These are phyloP conservation scores for Orussus abietinus DNA, from an alignment of 1,140 invertebrate species.

Conservation along the genomic window DNA sequence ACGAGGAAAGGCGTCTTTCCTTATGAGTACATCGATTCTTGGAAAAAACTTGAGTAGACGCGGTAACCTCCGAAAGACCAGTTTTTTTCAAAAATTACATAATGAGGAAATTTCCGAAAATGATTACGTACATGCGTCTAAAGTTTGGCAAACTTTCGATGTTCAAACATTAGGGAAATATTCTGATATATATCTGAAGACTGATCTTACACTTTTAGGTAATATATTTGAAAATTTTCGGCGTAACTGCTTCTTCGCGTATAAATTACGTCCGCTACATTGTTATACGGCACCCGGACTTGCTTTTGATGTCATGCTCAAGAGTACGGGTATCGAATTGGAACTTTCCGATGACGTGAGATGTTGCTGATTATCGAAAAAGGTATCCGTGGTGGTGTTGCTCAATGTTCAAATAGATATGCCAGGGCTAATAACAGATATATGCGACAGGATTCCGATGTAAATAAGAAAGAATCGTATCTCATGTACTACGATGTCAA, in stretches of 20 bases:
- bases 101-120: slow-evolving; percentile 26
- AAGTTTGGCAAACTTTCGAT: slow-evolving; percentile 42
- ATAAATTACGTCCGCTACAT: slow-evolving; percentile 40
- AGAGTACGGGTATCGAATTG: slow-evolving; percentile 40
- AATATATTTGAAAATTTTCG: slow-evolving; percentile 21
- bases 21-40: slow-evolving; percentile 33
- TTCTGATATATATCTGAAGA: slow-evolving; percentile 45
- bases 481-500: too few relatives aligned
- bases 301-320: slow-evolving; percentile 29
- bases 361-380: slow-evolving; percentile 42
- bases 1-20: slow-evolving; percentile 22
- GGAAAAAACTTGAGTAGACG: slow-evolving; percentile 31
- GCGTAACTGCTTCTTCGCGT: slow-evolving; percentile 24
- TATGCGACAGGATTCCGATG: too few relatives aligned
- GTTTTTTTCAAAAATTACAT: slow-evolving; percentile 38
- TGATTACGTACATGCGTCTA: slow-evolving; percentile 38
- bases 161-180: slow-evolving; percentile 42
- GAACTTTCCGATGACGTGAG: slow-evolving; percentile 49
- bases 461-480: too few relatives aligned
- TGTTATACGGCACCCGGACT: slow-evolving; percentile 18
- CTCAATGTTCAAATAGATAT: slow-evolving; percentile 38
- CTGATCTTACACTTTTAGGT: slow-evolving; percentile 38
- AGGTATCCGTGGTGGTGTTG: slow-evolving; percentile 39
- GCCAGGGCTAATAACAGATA: slow-evolving; percentile 51
- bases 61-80: slow-evolving; percentile 29